Evolutionary conservation across 1,140 invertebrate genomes (phyloP), one percentile per base, ranked within the genome.

Genomic region (Chlorops oryzae): DNA sequence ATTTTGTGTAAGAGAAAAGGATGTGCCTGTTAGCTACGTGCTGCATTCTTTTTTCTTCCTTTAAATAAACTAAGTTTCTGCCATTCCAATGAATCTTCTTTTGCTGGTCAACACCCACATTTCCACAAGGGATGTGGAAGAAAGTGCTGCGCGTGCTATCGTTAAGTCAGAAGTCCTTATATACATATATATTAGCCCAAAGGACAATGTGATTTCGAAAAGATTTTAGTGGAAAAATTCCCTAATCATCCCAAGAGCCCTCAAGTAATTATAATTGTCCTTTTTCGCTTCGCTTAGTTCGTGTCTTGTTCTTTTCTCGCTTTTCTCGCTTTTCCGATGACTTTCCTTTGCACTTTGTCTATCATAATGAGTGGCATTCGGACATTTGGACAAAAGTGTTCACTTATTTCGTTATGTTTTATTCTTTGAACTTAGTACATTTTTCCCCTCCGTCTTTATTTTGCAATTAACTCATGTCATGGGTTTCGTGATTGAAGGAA

Each of bases 311-410:
- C 28, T 32, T 32, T 32, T n/a, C 28, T 32, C 7, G 7, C 28
- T 32, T 32, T 32, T 32, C 28, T 32, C n/a, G 28, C n/a, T n/a
- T n/a, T n/a, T n/a, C n/a, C n/a, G n/a, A n/a, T n/a, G n/a, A n/a
- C n/a, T n/a, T n/a, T n/a, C n/a, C n/a, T 47, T 57, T 61, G 53
- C 58, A 51, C 62, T 62, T 62, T 65, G 62, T 64, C 62, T 62
- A 61, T 65, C 62, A 68, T 68, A 68, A 68, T 65, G 65, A 68
- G 57, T 68, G 65, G 62, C 65, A 68, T 59, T 43, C 59, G 52
- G 62, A 63, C 65, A 68, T 63, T 68, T 68, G 65, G 59, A 68
- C 65, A 68, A 67, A 63, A 68, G 67, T 68, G 65, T 68, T 68
- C 65, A 68, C 67, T 68, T 68, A 68, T 65, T 68, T 58, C 59